A percentile compares a stretch with the other conserved stretches of the same genome.
Evolutionary conservation across 2,888 invertebrate species (phyloP).

Genomic region (Drosophila cognata): DNA sequence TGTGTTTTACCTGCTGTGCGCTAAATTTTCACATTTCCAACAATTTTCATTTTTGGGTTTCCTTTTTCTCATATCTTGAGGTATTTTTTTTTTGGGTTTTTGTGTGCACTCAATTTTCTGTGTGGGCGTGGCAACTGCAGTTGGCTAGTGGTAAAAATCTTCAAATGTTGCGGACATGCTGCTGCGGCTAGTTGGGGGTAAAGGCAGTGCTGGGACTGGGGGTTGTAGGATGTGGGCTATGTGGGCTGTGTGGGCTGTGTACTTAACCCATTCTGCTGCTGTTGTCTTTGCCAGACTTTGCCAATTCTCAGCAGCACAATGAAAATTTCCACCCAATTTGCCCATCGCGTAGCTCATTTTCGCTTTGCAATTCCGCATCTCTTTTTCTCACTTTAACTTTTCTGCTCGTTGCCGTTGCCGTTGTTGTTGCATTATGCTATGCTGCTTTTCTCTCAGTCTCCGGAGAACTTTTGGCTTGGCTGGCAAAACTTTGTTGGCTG

Average conservation of each 20-base stretch:
- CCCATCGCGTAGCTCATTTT: constrained; percentile 35
- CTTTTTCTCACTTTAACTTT: constrained; percentile 31
- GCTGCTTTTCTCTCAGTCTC: constrained; percentile 27
- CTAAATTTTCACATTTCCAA: constrained; percentile 40
- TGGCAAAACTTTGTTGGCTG: constrained; percentile 48
- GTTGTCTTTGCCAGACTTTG: constrained; percentile 31
- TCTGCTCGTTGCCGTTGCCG: constrained; percentile 1
- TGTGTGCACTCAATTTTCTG: constrained; percentile 24
- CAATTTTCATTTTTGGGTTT: constrained; percentile 16
- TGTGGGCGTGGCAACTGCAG: constrained; percentile 32
- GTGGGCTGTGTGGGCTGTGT: background rate
- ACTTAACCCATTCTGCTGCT: background rate
- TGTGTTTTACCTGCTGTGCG: constrained; percentile 56
- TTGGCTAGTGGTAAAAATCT: constrained; percentile 26
- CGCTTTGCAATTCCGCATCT: constrained; percentile 39
- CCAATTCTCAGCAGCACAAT: constrained; percentile 24
- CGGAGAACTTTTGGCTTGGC: constrained; percentile 54
- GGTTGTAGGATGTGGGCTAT: background rate
- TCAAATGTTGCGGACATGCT: constrained; percentile 14
- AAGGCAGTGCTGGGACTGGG: background rate
- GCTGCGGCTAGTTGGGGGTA: background rate
- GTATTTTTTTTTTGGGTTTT: background rate
- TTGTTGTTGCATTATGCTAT: constrained; percentile 28
- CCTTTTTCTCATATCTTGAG: constrained; percentile 1
- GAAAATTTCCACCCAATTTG: constrained; percentile 51